Base-by-base conservation (phyloP, 2,888 invertebrate species). In the Tetrapedia diversipes region DNA sequence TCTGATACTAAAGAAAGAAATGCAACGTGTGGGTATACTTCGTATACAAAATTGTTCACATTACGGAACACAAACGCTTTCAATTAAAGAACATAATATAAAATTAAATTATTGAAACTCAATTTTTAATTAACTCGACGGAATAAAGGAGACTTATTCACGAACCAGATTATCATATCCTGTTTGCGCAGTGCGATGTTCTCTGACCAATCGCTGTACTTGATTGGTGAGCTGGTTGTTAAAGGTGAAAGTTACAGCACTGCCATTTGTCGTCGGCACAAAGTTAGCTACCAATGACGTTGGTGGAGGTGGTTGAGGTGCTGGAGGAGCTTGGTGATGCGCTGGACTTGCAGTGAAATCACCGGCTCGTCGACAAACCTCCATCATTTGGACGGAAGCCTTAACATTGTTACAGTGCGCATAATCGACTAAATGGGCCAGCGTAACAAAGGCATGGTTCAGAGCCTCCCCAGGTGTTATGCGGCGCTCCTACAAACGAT, bases 311-410 rank as follows among this genome's bases (percentile, higher is more conserved):
- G 90, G 89, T 70, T 90, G 92, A 47, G 91, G 92, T 41, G 91
- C 92, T 61, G 91, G 93, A 51, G 93, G 93, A 47, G 93, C 92
- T 88, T 94, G 94, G 88, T 94, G 94, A 88, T 94, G 93, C 39
- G 92, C 90, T 32, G 92, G 90, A 75, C 90, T 91, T 37, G 89
- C 89, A 34, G 89, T 91, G 63, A 60, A 94, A 92, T 70, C 94
- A 90, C 77, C 94, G 89, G 91, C 94, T 92, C 83, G 93, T 92
- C 94, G 93, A 85, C 78, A 89, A 54, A 95, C 95, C 93, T 99
- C 98, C 98, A 99, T 99, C 96, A 98, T 98, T 92, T 98, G 98
- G 22, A 98, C 98, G 88, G 98, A 98, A 27, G 98, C 97, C 92
- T 99, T 98, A 29, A 98, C 98, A 92, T 98, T 98, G 93, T 97